Evolutionary conservation across 2,113 vertebrate species (phyloP).

Genomic region (Heterochromis multidens): DNA sequence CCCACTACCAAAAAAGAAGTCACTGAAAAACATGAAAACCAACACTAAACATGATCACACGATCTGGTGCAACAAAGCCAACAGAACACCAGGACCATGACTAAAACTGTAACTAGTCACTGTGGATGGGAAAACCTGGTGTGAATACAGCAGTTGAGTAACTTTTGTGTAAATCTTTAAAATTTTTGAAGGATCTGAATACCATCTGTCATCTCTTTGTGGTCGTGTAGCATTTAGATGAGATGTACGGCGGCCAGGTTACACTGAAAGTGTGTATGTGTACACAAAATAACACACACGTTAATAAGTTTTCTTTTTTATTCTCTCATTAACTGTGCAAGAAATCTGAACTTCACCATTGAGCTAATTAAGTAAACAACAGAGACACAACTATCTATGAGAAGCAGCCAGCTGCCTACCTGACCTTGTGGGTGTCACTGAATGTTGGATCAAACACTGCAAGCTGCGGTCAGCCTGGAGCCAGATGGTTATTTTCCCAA

Average conservation of each 20-base stretch:
- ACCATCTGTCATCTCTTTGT: neutral
- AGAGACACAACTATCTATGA: slow-evolving; percentile 10
- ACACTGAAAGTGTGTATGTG: neutral
- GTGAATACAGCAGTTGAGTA: neutral
- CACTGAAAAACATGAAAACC: neutral
- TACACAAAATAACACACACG: neutral
- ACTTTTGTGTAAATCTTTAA: neutral
- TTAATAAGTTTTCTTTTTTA: neutral
- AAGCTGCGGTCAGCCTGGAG: neutral
- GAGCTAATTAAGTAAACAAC: neutral
- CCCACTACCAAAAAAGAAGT: neutral
- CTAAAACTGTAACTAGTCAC: neutral
- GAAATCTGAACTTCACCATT: neutral
- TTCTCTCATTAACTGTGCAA: neutral
- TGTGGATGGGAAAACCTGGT: neutral
- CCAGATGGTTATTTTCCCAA: slow-evolving; percentile 62
- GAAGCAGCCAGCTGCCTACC: slow-evolving; percentile 58
- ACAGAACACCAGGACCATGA: neutral
- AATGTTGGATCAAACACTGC: slow-evolving; percentile 30
- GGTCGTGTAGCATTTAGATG: neutral
- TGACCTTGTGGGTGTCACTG: slow-evolving; percentile 50
- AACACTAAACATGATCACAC: neutral
- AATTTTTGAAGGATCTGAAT: neutral
- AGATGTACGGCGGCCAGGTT: neutral
- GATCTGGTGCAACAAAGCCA: neutral